Evolutionary conservation across 37 sponge, comb jelly and placozoan genomes (phyloP).

Genomic region (Halisarca cf. caerulea): DNA sequence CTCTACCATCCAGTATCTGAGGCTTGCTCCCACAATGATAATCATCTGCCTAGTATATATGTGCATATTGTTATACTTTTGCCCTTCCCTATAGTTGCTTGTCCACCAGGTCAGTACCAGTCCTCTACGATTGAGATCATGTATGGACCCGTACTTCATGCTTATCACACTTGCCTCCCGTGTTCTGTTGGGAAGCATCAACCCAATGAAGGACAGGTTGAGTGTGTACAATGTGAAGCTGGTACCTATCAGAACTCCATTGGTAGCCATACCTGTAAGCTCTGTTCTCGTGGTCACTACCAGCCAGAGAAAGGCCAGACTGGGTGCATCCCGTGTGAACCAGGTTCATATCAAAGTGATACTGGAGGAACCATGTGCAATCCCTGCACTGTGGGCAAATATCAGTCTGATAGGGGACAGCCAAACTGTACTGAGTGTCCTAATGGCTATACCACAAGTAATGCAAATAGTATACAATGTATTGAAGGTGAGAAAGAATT

Average conservation of each 20-base stretch:
- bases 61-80: background rate
- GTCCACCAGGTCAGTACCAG: slow-evolving; percentile 16
- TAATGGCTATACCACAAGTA: background rate
- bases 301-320: background rate
- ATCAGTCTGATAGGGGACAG: background rate
- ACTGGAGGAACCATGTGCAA: background rate
- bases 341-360: background rate
- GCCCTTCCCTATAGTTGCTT: background rate
- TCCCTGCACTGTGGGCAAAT: background rate
- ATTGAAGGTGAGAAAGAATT: no score
- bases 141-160: background rate
- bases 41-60: no score
- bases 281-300: background rate
- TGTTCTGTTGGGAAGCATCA: slow-evolving; percentile 2
- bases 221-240: background rate
- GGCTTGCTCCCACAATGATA: no score
- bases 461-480: no score
- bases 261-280: background rate
- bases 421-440: background rate
- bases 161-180: slow-evolving; percentile 2
- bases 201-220: background rate
- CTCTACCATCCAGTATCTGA: no score
- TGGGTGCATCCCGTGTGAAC: background rate
- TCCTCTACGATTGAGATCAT: background rate
- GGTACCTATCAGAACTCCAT: background rate